Evolutionary conservation across 2,113 vertebrate species (phyloP), one percentile per base, ranked within the genome.

Genomic region (Gracilinanus agilis): DNA sequence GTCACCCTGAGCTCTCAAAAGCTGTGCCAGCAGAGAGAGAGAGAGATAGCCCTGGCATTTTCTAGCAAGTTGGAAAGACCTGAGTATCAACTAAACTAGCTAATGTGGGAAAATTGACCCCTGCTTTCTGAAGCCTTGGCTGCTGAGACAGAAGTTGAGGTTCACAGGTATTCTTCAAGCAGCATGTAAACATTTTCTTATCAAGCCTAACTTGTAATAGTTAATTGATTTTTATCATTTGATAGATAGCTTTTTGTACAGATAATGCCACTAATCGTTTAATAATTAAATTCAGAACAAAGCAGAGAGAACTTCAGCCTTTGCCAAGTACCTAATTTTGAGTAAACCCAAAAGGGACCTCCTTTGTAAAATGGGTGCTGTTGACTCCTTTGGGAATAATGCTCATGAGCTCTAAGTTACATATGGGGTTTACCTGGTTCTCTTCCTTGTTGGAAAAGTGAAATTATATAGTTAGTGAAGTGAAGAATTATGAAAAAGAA

Each of bases 271-370:
- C 61, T 83, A 90, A 55, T 90, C 90, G 92, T 53, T 89, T 29
- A 92, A 53, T 54, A 94, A 25, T 16, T 96, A 29, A 93, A 55
- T 25, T 91, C 40, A 61, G 53, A 93, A 90, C 40, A 90, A 23
- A 58, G 24, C 91, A 91, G n/a, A 91, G 54, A 61, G 94, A 97
- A 89, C 49, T 89, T 4, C 24, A 90, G 24, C 90, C n/a, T n/a
- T 83, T 83, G 67, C 67, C 40, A 40, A 40, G 40, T 83, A 83
- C 34, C 34, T 23, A 9, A 83, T 75, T 13, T n/a, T 75, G 61
- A 75, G 34, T 75, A n/a, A 67, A 13, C 61, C 61, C 16, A 16
- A n/a, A 19, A 67, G 61, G 29, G n/a, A 49, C 49, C 3, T 34
- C 34, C 67, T 34, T 21, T 83, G 21, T 83, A 83, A 83, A 40